phyloP scores from a whole-genome alignment of 2,888 invertebrate genomes.

The Orthosia cruda region DNA sequence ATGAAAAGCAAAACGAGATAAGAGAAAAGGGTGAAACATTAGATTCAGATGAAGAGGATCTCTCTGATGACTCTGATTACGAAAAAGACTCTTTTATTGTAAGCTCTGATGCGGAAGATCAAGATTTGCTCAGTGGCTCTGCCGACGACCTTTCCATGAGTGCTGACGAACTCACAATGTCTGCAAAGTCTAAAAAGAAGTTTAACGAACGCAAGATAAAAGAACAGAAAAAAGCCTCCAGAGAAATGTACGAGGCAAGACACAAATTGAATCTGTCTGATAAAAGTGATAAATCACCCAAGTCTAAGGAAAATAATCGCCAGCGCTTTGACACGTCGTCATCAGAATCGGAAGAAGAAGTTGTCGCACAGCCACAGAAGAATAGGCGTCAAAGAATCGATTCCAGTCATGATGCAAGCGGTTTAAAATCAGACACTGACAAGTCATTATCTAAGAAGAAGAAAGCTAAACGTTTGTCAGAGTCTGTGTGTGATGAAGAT shows the following conservation, averaged over 20 bases:
- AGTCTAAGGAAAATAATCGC: constrained; percentile 73
- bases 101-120: constrained; percentile 88
- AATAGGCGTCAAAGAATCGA: constrained; percentile 81
- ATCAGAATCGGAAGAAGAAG: constrained; percentile 79
- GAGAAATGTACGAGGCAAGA: constrained; percentile 87
- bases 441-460: constrained; percentile 66
- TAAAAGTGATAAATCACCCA: constrained; percentile 68
- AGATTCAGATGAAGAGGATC: constrained; percentile 85
- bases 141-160: constrained; percentile 87
- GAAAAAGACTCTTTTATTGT: constrained; percentile 92
- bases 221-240: constrained; percentile 87
- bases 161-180: constrained; percentile 87
- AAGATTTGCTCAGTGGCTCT: constrained; percentile 85
- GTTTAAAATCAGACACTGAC: constrained; percentile 61
- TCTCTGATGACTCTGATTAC: constrained; percentile 87
- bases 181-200: constrained; percentile 86
- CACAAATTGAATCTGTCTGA: constrained; percentile 79
- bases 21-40: constrained; percentile 89
- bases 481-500: constrained; percentile 75
- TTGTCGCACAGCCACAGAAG: constrained; percentile 71
- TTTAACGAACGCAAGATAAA: constrained; percentile 85
- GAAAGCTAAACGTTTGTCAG: constrained; percentile 73
- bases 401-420: constrained; percentile 78
- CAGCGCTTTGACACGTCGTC: constrained; percentile 77
- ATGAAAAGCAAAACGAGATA: constrained; percentile 90